Base-by-base conservation (phyloP, 2,888 invertebrate genomes). In the Sesamia inferens region DNA sequence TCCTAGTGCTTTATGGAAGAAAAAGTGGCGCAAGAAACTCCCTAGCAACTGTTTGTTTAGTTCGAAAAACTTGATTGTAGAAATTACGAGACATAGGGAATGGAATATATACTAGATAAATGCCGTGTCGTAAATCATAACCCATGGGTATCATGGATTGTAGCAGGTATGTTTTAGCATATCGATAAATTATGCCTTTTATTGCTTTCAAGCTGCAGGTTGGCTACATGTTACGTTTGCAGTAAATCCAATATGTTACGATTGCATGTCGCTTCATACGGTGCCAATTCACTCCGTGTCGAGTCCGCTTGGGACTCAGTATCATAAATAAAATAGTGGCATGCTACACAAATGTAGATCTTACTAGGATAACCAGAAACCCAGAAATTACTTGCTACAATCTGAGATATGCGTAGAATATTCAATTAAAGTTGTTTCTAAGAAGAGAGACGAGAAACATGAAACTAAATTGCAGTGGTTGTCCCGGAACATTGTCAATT, bases 191-290 rank as follows among this genome's bases (percentile, higher is more conserved):
- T 74, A 83, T 72, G 70, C 64, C 64, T 68, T 85, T 77, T 80
- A 74, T 80, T 58, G 65, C 66, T 69, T 78, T 24, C 72, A 69
- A 55, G 78, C 59, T 73, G 73, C 79, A 82, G 67, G 57, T 61
- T 31, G 54, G 44, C 42, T 79, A 39, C 68, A 78, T 31, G 78
- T 69, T 69, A 73, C 79, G 69, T 85, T 73, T 74, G 65, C 68
- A 83, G 71, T 83, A 78, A 85, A 83, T 81, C 78, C 81, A 81
- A 81, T 85, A 77, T 74, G 83, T 83, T 83, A 84, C 83, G 76
- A 81, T 62, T 83, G 86, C 81, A 81, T 73, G 83, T 73, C 74
- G 76, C 73, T 78, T 73, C 68, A 78, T 83, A 85, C 76, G 76
- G 69, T 70, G 81, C 78, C 84, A 84, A 84, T 84, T 85, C 71